Base-by-base conservation (phyloP, 2,797 vertebrate genomes). In the Pseudotriccus pelzelni region DNA sequence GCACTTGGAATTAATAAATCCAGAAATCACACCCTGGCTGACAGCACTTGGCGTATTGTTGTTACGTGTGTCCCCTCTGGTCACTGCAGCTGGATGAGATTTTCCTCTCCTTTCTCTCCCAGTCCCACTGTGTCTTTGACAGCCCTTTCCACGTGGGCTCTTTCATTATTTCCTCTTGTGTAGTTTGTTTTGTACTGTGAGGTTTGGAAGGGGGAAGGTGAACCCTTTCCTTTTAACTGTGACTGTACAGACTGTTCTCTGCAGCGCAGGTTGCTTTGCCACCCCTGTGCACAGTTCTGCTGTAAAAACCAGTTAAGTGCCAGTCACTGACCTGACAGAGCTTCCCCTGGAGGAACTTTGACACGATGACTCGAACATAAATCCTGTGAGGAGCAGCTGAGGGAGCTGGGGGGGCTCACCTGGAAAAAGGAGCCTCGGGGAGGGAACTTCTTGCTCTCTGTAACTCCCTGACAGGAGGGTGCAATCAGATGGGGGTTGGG, bases 61-160 rank as follows among this genome's bases (percentile, higher is more conserved):
- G 82, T 47, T 55, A 10, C 13, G n/a, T 30, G 50, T 79, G 92
- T 95, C 89, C 77, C 80, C 96, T 84, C 77, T 22, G 77, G 73
- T 74, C 46, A 16, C 72, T 64, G 14, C 76, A 64, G 70, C 89
- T 78, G 90, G 89, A 27, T 53, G 58, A 56, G 53, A 37, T 59
- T 89, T 64, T 34, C 86, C 66, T 80, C 80, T 94, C 76, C 74
- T 55, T 75, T 64, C 56, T 66, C 85, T 69, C 62, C 44, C 20
- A 1, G 22, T 55, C 37, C 53, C 63, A 8, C 62, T 23, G 49
- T 12, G 43, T 11, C 47, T 84, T 27, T 92, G 86, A 62, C 67
- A 84, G 72, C n/a, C 20, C 32, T 78, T 68, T 49, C 23, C 72
- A 28, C 10, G 3, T 23, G 50, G 88, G n/a, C 9, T 6, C 70